These are phyloP conservation scores for Mystacornis crossleyi DNA, from an alignment of 2,113 vertebrate genomes.

Conservation along the genomic window DNA sequence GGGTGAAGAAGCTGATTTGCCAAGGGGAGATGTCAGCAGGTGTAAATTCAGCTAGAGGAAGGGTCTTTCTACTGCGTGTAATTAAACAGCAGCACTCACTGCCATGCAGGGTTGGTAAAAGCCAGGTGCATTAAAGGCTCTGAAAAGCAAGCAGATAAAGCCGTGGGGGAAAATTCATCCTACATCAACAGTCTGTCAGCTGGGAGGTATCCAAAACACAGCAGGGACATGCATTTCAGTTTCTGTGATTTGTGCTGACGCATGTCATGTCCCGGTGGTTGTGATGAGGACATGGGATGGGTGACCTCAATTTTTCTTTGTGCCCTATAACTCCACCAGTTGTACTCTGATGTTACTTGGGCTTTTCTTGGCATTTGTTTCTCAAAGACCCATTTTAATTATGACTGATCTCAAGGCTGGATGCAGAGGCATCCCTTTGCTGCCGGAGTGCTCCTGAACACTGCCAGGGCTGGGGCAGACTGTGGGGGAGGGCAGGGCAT, in stretches of 20 bases:
- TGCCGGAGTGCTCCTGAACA: accelerated
- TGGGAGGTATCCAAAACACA: neutral
- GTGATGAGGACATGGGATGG: neutral
- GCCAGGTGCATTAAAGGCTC: neutral
- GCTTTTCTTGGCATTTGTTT: neutral
- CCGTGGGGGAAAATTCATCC: neutral
- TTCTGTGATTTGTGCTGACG: neutral
- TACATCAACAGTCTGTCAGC: neutral
- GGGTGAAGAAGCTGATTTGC: neutral
- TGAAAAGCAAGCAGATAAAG: neutral
- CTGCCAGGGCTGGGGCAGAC: neutral
- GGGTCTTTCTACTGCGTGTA: neutral
- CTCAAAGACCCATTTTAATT: neutral
- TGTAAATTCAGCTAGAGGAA: neutral
- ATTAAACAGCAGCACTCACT: neutral
- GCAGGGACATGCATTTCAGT: accelerated
- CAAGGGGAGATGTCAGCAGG: neutral
- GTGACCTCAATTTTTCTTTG: neutral
- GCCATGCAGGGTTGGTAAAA: neutral
- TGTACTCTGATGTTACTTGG: neutral
- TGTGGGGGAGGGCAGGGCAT: neutral
- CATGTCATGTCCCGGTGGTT: neutral
- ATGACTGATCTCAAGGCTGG: neutral
- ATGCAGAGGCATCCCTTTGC: neutral
- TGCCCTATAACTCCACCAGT: neutral